phyloP scores from a whole-genome alignment of 2,888 invertebrate species.

The Cataglyphis altisquamis region DNA sequence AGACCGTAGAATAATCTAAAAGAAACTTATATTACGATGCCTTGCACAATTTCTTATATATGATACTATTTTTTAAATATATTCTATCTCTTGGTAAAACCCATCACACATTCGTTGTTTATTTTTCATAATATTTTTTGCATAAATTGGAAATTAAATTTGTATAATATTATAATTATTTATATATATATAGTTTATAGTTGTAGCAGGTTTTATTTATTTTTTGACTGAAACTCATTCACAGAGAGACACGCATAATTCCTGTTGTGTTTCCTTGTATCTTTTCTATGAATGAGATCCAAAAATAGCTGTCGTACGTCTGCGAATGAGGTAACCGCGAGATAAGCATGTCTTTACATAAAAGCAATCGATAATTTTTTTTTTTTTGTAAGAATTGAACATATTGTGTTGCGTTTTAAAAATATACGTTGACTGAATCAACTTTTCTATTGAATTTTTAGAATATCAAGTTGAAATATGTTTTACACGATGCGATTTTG shows the following conservation, averaged over 20 bases:
- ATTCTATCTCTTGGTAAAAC: neutral
- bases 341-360: constrained; percentile 40
- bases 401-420: neutral
- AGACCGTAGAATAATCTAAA: neutral
- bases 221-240: constrained; percentile 6
- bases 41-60: neutral
- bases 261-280: constrained; percentile 11
- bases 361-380: constrained; percentile 18
- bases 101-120: neutral
- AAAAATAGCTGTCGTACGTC: constrained; percentile 56
- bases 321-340: constrained; percentile 60
- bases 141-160: neutral
- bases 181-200: neutral
- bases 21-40: neutral
- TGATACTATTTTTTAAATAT: neutral
- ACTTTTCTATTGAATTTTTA: neutral
- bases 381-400: neutral
- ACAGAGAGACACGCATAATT: neutral
- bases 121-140: neutral
- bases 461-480: neutral
- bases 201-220: constrained; percentile 20
- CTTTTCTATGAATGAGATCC: constrained; percentile 67
- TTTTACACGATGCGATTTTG: neutral
- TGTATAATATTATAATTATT: neutral
- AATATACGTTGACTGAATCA: neutral